phyloP scores from a whole-genome alignment of 2,797 vertebrate species.

The Enteromius anoplus region DNA sequence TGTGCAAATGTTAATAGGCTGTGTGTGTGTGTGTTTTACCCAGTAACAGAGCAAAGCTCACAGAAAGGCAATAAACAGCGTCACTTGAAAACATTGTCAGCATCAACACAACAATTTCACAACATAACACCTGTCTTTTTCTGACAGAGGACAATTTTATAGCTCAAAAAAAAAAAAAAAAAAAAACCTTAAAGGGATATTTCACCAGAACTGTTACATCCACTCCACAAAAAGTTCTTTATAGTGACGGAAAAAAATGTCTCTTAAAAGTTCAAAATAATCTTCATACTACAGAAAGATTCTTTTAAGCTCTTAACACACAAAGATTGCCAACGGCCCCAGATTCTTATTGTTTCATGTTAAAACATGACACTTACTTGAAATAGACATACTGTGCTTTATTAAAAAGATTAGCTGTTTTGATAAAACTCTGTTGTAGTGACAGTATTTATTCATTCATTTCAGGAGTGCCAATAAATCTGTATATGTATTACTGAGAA shows the following conservation, averaged over 20 bases:
- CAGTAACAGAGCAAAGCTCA: not conserved
- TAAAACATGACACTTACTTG: no score
- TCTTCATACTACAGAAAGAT: no score
- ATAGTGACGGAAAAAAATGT: not conserved
- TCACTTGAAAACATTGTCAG: not conserved
- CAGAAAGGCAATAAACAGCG: not conserved
- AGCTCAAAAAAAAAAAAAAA: not conserved
- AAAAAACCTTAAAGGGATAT: not conserved
- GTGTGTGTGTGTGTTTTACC: slow-evolving; percentile 22
- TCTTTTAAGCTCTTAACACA: no score
- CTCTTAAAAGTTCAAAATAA: no score
- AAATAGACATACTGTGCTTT: no score
- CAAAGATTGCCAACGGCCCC: no score
- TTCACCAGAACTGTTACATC: not conserved
- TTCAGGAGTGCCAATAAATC: no score
- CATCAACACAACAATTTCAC: not conserved
- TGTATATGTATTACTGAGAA: no score
- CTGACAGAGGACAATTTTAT: not conserved
- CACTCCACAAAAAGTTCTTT: not conserved
- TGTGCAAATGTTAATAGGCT: slow-evolving; percentile 41
- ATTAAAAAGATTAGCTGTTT: no score
- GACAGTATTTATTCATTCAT: no score
- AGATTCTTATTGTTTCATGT: no score
- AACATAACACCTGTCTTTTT: slow-evolving; percentile 1
- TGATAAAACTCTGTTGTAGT: no score